Evolutionary conservation across 1,140 invertebrate genomes (phyloP), one percentile per base, ranked within the genome.

Genomic region (Bombus fervidus): DNA sequence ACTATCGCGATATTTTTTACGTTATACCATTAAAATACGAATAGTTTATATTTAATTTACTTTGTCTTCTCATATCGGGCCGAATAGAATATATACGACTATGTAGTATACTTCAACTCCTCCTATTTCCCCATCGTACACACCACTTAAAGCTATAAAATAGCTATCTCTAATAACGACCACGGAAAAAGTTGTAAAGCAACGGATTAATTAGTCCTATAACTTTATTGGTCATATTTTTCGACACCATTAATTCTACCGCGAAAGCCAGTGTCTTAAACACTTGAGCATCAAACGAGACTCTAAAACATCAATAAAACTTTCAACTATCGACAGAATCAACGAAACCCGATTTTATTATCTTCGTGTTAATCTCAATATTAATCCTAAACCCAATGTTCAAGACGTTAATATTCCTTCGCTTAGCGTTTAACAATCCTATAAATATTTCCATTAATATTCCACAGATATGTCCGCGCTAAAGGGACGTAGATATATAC

Each of bases 151-250:
- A 18, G 18, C 41, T 18, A 31, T 53, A 34, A 74, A 74, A 34
- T 10, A 34, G 73, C 43, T 47, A 74, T 53, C n/a, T 53, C 4
- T 47, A 74, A 43, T 74, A 34, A 74, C 73, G 43, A n/a, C 53
- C 43, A 12, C 34, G 34, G 47, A 53, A 34, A 74, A 74, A 53
- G 73, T 74, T 74, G 41, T 53, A 53, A 74, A 34, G n/a, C 41
- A 34, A 74, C 73, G 13, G 31, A 74, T 53, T 74, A 74, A 47
- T 74, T 53, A 74, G 37, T 39, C 68, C 39, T 39, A 39, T 28
- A 37, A 39, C 37, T 71, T 71, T 71, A 71, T 39, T 39, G 37
- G 34, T 25, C 37, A 71, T 71, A 71, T 71, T 71, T 71, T 71
- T 39, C 22, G 68, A 39, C 41, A 15, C 28, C 10, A 28, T 31